Conservation (phyloP, 2,888 invertebrate genomes). For the Trisateles emortualis region DNA sequence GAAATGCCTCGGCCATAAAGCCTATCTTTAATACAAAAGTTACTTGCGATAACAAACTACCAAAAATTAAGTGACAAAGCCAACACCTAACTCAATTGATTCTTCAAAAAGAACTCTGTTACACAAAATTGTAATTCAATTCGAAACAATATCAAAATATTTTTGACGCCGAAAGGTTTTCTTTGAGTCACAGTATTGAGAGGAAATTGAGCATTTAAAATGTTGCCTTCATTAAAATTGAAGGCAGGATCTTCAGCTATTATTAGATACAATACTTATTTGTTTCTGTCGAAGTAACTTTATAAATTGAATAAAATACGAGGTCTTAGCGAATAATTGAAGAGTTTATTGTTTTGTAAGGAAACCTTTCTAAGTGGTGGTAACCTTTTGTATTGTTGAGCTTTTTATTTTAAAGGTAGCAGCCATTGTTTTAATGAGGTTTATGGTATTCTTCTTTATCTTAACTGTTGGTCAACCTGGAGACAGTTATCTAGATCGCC, state of each 20-base stretch:
- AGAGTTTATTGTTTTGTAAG: slow-evolving; percentile 24
- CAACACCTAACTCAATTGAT: slow-evolving; percentile 30
- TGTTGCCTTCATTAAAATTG: slow-evolving; percentile 47
- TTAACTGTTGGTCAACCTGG: too few species aligned
- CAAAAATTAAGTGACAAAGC: neutral
- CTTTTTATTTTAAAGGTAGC: neutral
- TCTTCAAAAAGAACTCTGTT: slow-evolving; percentile 23
- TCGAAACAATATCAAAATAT: slow-evolving; percentile 51
- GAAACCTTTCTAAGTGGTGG: neutral
- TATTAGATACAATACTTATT: slow-evolving; percentile 39
- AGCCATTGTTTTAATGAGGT: too few species aligned
- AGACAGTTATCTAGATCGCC: too few species aligned
- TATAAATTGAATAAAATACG: slow-evolving; percentile 20
- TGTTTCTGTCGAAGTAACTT: slow-evolving; percentile 37
- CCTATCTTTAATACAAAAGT: neutral
- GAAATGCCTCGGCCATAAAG: too few species aligned
- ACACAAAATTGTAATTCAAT: slow-evolving; percentile 41
- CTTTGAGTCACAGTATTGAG: slow-evolving; percentile 47
- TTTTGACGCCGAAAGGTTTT: slow-evolving; percentile 48
- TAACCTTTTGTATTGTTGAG: slow-evolving; percentile 4
- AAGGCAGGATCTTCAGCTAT: slow-evolving; percentile 24
- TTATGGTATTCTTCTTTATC: too few species aligned
- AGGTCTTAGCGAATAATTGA: slow-evolving; percentile 20
- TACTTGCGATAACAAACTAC: neutral
- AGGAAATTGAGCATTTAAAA: slow-evolving; percentile 60